Percentiles rank a stretch among this genome's conserved stretches.
Conservation (phyloP, 2,888 invertebrate species). For the Monochamus alternatus region DNA sequence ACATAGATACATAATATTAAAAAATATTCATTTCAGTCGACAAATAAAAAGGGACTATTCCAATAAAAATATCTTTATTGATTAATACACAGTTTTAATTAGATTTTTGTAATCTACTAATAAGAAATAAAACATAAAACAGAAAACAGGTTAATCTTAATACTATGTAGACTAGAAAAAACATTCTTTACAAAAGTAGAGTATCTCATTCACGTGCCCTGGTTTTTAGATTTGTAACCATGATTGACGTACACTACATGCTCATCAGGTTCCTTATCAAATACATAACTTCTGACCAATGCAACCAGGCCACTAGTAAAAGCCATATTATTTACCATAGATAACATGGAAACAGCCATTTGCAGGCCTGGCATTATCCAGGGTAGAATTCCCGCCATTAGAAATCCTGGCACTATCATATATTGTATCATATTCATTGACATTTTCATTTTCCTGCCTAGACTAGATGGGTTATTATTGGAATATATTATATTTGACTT, state of each 20-base stretch:
- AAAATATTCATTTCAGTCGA: too few species aligned
- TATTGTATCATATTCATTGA: constrained; percentile 44
- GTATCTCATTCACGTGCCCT: background rate
- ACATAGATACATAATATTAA: too few species aligned
- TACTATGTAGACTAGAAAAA: constrained; percentile 24
- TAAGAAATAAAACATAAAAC: background rate
- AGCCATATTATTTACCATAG: constrained; percentile 80
- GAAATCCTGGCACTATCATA: constrained; percentile 73
- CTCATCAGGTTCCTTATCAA: constrained; percentile 73
- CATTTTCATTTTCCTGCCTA: constrained; percentile 47
- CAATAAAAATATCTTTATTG: background rate
- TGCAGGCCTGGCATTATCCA: constrained; percentile 80
- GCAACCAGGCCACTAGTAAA: constrained; percentile 76
- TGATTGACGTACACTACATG: constrained; percentile 75
- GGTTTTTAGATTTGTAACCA: constrained; percentile 72
- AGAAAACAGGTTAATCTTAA: background rate
- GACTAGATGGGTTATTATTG: constrained; percentile 4
- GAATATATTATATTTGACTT: background rate
- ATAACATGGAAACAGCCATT: constrained; percentile 76
- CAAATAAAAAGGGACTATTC: too few species aligned
- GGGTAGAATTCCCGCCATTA: constrained; percentile 79
- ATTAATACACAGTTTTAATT: background rate
- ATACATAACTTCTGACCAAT: constrained; percentile 75
- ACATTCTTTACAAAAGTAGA: background rate
- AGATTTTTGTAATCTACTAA: too few species aligned